Conservation (phyloP, 1,140 invertebrate genomes). For the Ladona fulva region DNA sequence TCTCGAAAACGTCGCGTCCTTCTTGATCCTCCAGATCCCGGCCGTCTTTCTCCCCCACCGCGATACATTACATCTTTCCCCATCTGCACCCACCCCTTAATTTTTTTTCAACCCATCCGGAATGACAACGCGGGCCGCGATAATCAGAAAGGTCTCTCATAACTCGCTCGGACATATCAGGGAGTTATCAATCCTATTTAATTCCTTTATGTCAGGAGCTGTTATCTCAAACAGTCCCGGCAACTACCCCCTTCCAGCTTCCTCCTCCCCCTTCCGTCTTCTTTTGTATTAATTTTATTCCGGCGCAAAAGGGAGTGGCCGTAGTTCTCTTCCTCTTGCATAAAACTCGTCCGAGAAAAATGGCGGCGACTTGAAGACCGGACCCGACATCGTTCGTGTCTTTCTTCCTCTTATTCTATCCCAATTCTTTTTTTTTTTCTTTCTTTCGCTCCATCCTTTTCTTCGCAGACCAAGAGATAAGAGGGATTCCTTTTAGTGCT, state of each 20-base stretch:
- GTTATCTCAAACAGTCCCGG: neutral
- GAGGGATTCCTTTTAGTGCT: neutral
- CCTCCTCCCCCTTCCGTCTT: neutral
- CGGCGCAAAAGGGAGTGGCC: neutral
- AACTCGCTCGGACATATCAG: neutral
- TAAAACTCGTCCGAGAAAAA: neutral
- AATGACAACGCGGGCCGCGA: neutral
- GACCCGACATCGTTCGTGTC: neutral
- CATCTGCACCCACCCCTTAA: neutral
- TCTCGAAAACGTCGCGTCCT: neutral
- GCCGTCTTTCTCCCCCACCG: too few relatives aligned
- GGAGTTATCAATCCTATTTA: conserved; percentile 5
- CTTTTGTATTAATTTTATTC: conserved; percentile 7
- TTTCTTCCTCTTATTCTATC: neutral
- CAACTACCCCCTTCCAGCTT: neutral
- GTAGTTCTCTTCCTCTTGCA: neutral
- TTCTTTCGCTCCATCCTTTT: neutral
- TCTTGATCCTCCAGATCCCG: neutral
- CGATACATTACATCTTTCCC: neutral
- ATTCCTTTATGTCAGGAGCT: conserved; percentile 9
- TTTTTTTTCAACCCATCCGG: neutral
- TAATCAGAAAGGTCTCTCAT: neutral
- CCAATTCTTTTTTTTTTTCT: neutral
- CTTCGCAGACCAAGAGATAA: neutral
- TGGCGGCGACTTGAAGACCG: neutral